These are phyloP conservation scores for Karalla daura DNA, from an alignment of 2,797 vertebrate species.

Conservation along the genomic window DNA sequence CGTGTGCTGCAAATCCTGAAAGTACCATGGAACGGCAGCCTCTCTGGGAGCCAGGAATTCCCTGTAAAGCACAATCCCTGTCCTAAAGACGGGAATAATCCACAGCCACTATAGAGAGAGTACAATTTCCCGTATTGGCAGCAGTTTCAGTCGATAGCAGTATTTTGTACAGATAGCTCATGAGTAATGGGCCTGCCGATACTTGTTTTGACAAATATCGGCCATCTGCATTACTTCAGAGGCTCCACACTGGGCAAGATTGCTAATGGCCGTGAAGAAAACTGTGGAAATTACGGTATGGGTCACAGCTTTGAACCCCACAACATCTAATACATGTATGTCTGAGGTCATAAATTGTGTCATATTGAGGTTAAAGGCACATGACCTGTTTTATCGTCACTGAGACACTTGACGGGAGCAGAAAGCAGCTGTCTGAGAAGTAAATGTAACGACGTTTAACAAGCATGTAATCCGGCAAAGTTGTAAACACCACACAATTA, in stretches of 20 bases:
- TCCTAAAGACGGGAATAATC: slow-evolving; percentile 8
- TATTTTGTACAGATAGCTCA: slow-evolving; percentile 29
- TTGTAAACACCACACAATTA: slow-evolving; percentile 1
- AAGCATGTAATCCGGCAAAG: background rate
- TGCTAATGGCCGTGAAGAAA: background rate
- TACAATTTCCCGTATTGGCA: slow-evolving; percentile 17
- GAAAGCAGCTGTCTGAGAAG: background rate
- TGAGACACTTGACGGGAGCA: background rate
- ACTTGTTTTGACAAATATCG: slow-evolving; percentile 29
- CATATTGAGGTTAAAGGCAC: background rate
- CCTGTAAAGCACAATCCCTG: slow-evolving; percentile 5
- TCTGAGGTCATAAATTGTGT: background rate
- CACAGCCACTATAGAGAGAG: too few species aligned
- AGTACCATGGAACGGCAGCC: slow-evolving; percentile 13
- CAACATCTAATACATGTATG: background rate
- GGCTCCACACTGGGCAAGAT: background rate
- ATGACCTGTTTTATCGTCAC: background rate
- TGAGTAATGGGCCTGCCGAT: slow-evolving; percentile 38
- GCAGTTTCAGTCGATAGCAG: slow-evolving; percentile 21
- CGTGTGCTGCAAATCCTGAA: slow-evolving; percentile 53
- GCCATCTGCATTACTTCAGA: slow-evolving; percentile 8
- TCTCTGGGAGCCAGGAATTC: slow-evolving; percentile 12
- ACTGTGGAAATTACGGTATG: too few species aligned
- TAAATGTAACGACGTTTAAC: background rate
- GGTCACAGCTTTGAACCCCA: background rate